phyloP scores from a whole-genome alignment of 2,888 invertebrate species.

The Zaprionus lineosus region DNA sequence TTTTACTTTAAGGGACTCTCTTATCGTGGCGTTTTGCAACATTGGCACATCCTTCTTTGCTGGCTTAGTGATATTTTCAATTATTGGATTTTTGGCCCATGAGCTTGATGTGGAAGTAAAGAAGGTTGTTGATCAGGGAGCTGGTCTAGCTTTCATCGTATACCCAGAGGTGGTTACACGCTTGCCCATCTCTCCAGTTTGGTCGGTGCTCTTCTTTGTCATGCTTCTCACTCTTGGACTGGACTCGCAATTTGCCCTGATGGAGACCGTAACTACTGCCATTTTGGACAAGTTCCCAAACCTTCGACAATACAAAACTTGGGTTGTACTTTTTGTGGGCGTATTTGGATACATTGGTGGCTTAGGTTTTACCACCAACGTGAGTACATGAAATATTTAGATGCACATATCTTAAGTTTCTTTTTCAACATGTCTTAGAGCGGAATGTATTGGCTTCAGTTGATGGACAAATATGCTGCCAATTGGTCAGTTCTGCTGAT shows the following conservation, averaged over 20 bases:
- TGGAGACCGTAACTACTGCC: conserved; percentile 91
- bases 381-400: too few relatives aligned
- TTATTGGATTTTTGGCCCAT: conserved; percentile 91
- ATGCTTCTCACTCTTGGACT: conserved; percentile 90
- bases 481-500: conserved; percentile 90
- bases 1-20: conserved; percentile 85
- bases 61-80: conserved; percentile 91
- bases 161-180: conserved; percentile 92
- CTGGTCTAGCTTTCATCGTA: conserved; percentile 92
- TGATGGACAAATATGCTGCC: conserved; percentile 91
- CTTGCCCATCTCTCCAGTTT: conserved; percentile 90
- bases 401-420: not conserved
- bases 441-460: conserved; percentile 90
- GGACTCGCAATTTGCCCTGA: conserved; percentile 89
- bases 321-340: conserved; percentile 88
- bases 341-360: conserved; percentile 89
- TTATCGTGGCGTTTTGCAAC: conserved; percentile 90
- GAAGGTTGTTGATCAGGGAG: conserved; percentile 89
- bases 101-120: conserved; percentile 88
- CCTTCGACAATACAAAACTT: conserved; percentile 87
- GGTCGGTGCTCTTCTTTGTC: conserved; percentile 91
- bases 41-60: conserved; percentile 91
- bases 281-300: conserved; percentile 88
- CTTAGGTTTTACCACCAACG: conserved; percentile 89
- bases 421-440: conserved; percentile 83